These are phyloP conservation scores for Tricholaema leucomelas DNA, from an alignment of 2,113 vertebrate genomes.

Conservation along the genomic window DNA sequence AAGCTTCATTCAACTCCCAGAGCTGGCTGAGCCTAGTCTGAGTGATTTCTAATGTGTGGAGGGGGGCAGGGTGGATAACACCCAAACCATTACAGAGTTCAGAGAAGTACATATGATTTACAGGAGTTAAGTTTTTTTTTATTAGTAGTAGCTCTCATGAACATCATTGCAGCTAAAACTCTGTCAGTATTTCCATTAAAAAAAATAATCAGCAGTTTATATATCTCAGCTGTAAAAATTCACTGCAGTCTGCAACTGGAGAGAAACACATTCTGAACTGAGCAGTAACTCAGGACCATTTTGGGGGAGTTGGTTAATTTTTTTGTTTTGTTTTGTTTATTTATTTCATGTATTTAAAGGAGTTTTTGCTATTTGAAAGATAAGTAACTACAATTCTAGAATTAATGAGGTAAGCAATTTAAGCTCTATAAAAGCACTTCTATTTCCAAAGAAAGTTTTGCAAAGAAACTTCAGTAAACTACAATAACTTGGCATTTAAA, in stretches of 20 bases:
- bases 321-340: background rate
- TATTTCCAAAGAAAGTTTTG: background rate
- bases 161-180: constrained; percentile 9
- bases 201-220: constrained; percentile 60
- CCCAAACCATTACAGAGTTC: too few species aligned
- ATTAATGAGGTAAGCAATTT: background rate
- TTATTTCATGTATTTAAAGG: constrained; percentile 14
- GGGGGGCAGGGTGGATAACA: too few species aligned
- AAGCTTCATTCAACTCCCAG: too few species aligned
- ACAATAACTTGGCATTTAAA: background rate
- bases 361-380: background rate
- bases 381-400: background rate
- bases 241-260: background rate
- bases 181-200: constrained; percentile 34
- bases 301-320: background rate
- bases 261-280: constrained; percentile 26
- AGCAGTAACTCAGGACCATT: background rate
- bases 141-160: constrained; percentile 31
- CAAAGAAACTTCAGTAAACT: background rate
- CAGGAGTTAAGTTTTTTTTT: constrained; percentile 41
- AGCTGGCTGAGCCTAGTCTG: too few species aligned
- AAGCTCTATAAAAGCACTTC: background rate
- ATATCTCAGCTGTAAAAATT: constrained; percentile 55
- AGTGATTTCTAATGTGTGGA: too few species aligned
- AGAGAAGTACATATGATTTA: background rate